Percentiles rank a stretch among this genome's conserved stretches.
Evolutionary conservation across 2,797 vertebrate genomes (phyloP).

Genomic region (Rhynchotus rufescens): DNA sequence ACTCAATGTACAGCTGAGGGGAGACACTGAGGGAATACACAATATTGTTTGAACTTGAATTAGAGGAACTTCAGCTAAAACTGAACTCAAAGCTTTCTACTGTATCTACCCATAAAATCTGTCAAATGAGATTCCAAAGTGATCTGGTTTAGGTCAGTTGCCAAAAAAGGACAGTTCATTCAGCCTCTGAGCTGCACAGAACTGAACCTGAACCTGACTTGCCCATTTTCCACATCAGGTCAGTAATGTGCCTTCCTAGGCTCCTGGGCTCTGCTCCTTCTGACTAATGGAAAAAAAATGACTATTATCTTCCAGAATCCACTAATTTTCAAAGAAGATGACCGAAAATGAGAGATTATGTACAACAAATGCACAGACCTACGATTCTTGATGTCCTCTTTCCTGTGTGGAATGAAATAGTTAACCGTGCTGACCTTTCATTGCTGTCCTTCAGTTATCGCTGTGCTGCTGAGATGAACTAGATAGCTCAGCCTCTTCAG

Average conservation of each 20-base stretch:
- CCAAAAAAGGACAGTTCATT: neutral
- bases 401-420: neutral
- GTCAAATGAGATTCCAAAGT: neutral
- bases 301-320: neutral
- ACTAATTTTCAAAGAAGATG: neutral
- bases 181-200: neutral
- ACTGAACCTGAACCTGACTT: neutral
- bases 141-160: neutral
- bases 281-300: neutral
- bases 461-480: neutral
- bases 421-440: neutral
- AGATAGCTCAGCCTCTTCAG: neutral
- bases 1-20: neutral
- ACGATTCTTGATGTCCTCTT: neutral
- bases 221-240: neutral
- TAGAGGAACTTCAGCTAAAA: neutral
- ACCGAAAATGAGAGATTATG: neutral
- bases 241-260: accelerated
- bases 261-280: neutral
- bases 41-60: neutral
- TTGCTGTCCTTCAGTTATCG: neutral
- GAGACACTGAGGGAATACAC: neutral
- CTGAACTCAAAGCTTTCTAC: neutral
- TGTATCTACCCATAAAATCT: neutral
- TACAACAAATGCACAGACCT: neutral